Conservation (phyloP, 2,113 vertebrate species). For the Xenopus laevis region DNA sequence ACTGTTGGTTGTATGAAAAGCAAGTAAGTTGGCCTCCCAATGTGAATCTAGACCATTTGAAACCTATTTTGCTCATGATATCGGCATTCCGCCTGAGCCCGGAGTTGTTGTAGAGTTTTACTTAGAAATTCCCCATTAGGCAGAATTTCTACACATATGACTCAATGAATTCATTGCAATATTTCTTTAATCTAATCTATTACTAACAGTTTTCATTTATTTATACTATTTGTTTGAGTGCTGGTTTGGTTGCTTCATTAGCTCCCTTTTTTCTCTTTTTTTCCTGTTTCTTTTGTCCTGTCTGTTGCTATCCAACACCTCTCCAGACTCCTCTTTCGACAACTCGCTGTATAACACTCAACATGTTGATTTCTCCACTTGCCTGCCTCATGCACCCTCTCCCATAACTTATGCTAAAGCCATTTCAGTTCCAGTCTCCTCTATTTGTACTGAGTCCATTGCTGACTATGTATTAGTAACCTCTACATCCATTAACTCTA, state of each 20-base stretch:
- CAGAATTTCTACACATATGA: too few relatives aligned
- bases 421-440: constrained; percentile 73
- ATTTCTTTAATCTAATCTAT: constrained; percentile 66
- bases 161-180: constrained; percentile 40
- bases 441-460: constrained; percentile 61
- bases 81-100: too few relatives aligned
- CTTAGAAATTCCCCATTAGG: too few relatives aligned
- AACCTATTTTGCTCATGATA: too few relatives aligned
- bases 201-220: constrained; percentile 76
- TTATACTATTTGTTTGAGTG: constrained; percentile 74
- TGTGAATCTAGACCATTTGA: too few relatives aligned
- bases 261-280: constrained; percentile 80
- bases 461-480: constrained; percentile 73
- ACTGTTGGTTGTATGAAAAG: too few relatives aligned
- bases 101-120: too few relatives aligned
- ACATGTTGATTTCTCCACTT: constrained; percentile 80
- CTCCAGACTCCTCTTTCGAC: constrained; percentile 83
- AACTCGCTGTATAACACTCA: constrained; percentile 83
- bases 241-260: constrained; percentile 87
- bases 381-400: constrained; percentile 75
- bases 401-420: constrained; percentile 78
- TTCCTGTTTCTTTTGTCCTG: constrained; percentile 71
- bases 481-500: constrained; percentile 68
- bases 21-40: too few relatives aligned
- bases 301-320: constrained; percentile 66